Percentiles rank a stretch among this genome's conserved stretches.
Conservation (phyloP, 2,113 vertebrate species). For the Naja naja region DNA sequence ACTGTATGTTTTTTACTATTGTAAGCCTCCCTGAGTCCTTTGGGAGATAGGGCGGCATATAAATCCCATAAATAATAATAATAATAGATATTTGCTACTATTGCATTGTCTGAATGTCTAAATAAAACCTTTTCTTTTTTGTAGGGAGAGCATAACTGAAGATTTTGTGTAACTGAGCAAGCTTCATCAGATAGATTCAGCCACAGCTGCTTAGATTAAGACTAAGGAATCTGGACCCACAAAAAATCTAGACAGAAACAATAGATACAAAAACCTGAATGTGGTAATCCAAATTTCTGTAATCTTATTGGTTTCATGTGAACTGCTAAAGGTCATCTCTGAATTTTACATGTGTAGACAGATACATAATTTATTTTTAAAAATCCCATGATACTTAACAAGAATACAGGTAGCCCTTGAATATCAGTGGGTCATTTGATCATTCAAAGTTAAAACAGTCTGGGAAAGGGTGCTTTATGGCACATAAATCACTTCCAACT, state of each 20-base stretch:
- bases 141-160: background rate
- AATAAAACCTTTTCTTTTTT: background rate
- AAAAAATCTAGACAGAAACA: background rate
- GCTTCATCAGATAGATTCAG: background rate
- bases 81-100: too few species aligned
- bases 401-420: background rate
- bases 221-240: background rate
- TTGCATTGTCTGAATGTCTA: background rate
- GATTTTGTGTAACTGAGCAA: background rate
- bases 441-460: background rate
- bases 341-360: background rate
- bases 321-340: background rate
- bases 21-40: too few species aligned
- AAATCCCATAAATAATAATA: too few species aligned
- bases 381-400: background rate
- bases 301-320: background rate
- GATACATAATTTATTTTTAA: background rate
- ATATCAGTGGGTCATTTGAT: background rate
- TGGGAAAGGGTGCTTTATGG: background rate
- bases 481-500: background rate
- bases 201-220: background rate
- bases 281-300: background rate
- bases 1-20: too few species aligned
- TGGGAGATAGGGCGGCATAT: too few species aligned
- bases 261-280: background rate